phyloP scores from a whole-genome alignment of 1,140 invertebrate species.

The Tetramorium simillimum region DNA sequence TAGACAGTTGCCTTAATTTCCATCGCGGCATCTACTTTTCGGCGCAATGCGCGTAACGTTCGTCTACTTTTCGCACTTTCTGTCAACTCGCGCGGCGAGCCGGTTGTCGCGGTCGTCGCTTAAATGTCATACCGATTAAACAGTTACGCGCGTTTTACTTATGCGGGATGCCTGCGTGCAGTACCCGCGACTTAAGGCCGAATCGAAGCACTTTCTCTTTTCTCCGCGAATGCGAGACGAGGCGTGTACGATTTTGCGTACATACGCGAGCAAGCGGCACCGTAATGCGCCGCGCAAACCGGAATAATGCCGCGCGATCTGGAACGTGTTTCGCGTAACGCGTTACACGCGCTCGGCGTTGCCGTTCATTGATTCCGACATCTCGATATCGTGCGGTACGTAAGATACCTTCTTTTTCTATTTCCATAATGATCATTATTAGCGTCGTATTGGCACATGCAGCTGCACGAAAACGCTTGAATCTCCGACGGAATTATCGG shows the following conservation, averaged over 20 bases:
- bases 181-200: constrained; percentile 39
- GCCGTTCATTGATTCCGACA: constrained; percentile 41
- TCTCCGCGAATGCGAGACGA: constrained; percentile 33
- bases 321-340: constrained; percentile 41
- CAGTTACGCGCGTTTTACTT: constrained; percentile 18
- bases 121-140: constrained; percentile 47
- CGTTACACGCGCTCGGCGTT: constrained; percentile 3
- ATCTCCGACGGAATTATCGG: neutral
- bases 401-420: neutral
- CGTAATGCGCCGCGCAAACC: constrained; percentile 16
- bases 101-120: neutral
- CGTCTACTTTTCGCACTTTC: constrained; percentile 22
- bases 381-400: neutral
- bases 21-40: constrained; percentile 1
- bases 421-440: constrained; percentile 16
- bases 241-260: constrained; percentile 33
- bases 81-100: constrained; percentile 1
- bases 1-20: neutral
- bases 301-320: constrained; percentile 17
- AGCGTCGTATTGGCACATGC: neutral
- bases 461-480: neutral
- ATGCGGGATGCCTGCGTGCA: constrained; percentile 14
- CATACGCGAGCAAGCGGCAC: neutral
- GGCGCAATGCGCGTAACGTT: neutral
- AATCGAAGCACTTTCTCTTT: constrained; percentile 60